Base-by-base conservation (phyloP, 2,888 invertebrate genomes). In the Drosophila birchii region DNA sequence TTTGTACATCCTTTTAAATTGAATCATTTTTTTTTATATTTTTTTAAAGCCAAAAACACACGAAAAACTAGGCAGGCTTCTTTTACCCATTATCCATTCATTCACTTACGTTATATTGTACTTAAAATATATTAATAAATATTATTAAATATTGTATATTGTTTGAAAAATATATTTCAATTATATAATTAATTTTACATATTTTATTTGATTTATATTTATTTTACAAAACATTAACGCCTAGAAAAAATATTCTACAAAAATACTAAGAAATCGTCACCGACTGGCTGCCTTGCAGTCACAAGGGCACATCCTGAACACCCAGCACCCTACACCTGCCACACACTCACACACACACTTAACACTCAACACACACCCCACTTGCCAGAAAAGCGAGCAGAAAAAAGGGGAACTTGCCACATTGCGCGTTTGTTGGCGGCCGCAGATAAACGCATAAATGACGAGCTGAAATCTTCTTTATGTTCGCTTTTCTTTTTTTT, bases 381-480 rank as follows among this genome's bases (percentile, higher is more conserved):
- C 26, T 44, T n/a, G 14, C 51, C 38, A 34, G 12, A 60, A 60
- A 56, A 32, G 56, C 49, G 54, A 36, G 72, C 38, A 32, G 38
- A 23, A 49, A 71, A 59, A 61, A 29, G 53, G 53, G 44, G 59
- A 67, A 76, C 56, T 79, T 75, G 71, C 75, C 74, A 78, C 80
- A 74, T 61, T 68, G 68, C 59, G 77, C 79, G 71, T 81, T 73
- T 85, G 77, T 77, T 86, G 82, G 75, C 74, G 81, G 84, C 66
- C 76, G 76, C 73, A 86, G 86, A 86, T 86, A 86, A 86, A 86
- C 89, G 86, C 86, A 86, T 86, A 86, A 86, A 86, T 86, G 86
- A 89, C 89, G 89, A 86, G 86, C 82, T 83, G 72, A 86, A 86
- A 85, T 86, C 89, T 88, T 66, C 64, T 66, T 66, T 66, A 66